Base-by-base conservation (phyloP, 92 coral and sea anemone genomes). In the Porites lobata region DNA sequence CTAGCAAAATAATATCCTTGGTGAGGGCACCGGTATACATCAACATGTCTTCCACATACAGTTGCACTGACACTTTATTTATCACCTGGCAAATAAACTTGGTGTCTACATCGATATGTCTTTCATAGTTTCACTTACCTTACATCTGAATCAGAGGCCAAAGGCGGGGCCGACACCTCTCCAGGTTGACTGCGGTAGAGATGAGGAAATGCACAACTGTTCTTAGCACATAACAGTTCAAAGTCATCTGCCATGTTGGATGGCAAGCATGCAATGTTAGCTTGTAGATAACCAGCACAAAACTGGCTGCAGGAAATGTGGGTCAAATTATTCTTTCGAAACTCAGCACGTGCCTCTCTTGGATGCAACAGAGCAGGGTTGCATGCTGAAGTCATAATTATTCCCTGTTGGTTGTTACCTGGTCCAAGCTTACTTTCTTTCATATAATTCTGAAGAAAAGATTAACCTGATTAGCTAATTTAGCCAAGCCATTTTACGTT, bases 181-280 rank as follows among this genome's bases (percentile, higher is more conserved):
- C 87, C 87, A 10, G 87, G 87, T 29, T 70, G 32, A 52, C 79
- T 83, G 79, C 87, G 87, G 65, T 58, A 72, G 18, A 83, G 87
- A 29, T 52, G 43, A 56, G 87, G 87, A 18, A 70, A 72, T 3
- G 87, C 79, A 7, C 38, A 70, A 47, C 78, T 57, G 79, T 83
- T 83, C 18, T n/a, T 47, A 13, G 21, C 7, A 56, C 87, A 83
- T 38, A 70, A 52, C 12, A 58, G 63, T 53, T 83, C 87, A 57
- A 83, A 82, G 77, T 82, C 86, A 82, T 82, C 86, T 12, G 86
- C 86, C 78, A 83, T 12, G 13, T 22, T 17, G 43, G 79, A 71
- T 21, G 87, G 87, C 47, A 83, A 14, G 11, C 87, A 83, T 4
- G 79, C 87, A 32, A 83, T 83, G 79, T 83, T 83, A 18, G 79